A percentile compares a stretch with the other conserved stretches of the same genome.
Conservation (phyloP, 2,888 invertebrate species). For the Meteorus cinctellus region DNA sequence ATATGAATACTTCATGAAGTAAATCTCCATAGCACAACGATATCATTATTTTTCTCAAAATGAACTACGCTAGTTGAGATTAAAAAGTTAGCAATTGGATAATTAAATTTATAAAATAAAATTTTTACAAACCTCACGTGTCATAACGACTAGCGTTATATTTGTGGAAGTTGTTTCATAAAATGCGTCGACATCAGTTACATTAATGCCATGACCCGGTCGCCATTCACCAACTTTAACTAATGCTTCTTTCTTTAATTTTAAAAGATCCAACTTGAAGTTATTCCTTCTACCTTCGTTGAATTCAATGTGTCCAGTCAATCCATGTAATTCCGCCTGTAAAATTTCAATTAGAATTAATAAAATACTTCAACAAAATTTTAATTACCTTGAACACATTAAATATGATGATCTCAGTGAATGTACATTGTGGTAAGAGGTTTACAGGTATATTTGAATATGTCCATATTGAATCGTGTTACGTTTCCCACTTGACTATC, state of each 20-base stretch:
- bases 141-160: conserved; percentile 92
- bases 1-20: too few species aligned
- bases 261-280: conserved; percentile 89
- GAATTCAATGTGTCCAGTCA: conserved; percentile 92
- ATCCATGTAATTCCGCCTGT: conserved; percentile 87
- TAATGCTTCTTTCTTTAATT: conserved; percentile 85
- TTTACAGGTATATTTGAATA: neutral
- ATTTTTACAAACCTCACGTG: conserved; percentile 81
- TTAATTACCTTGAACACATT: neutral
- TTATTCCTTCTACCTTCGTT: conserved; percentile 87
- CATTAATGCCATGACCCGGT: conserved; percentile 82
- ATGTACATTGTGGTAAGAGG: neutral
- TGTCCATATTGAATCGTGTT: neutral
- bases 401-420: neutral
- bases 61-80: neutral
- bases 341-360: conserved; percentile 41
- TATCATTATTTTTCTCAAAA: too few species aligned
- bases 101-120: neutral
- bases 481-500: neutral
- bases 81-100: neutral
- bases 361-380: neutral
- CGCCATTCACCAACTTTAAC: conserved; percentile 90
- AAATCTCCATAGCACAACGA: too few species aligned
- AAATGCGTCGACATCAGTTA: conserved; percentile 90
- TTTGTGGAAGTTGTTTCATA: conserved; percentile 88